Base-by-base conservation (phyloP, 2,113 vertebrate species). In the Saguinus midas region DNA sequence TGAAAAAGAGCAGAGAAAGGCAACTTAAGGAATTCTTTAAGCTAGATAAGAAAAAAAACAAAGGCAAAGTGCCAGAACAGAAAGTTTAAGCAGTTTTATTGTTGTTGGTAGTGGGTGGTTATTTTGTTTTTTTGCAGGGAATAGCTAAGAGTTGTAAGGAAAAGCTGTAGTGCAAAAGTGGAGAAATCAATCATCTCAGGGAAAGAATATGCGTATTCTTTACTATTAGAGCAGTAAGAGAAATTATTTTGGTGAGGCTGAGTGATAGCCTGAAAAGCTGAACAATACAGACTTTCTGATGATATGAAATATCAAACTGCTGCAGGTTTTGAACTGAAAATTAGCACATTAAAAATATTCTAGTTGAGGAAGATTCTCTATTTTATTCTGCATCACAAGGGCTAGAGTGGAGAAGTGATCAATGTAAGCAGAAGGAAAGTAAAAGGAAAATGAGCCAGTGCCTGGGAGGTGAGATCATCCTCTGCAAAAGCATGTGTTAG, bases 81-180 rank as follows among this genome's bases (percentile, higher is more conserved):
- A 78, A 92, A 70, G 21, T 87, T 83, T 88, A 55, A 87, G 14
- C 8, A 9, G 37, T 78, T 82, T 85, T 83, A 40, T 32, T 82
- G 25, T 68, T 87, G 20, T 12, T 75, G 3, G n/a, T 84, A 37
- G 55, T 29, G 57, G n/a, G 10, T 52, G 61, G 40, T 72, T 48
- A 29, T n/a, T 90, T 92, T 61, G 58, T 86, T 83, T 84, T 84
- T 87, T 72, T 50, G 55, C 29, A 81, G 18, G 64, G 93, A 96
- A 90, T 12, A 87, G 50, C 25, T 68, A 40, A 84, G 55, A 64
- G 35, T 57, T 92, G 87, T 70, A 64, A 70, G 35, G 43, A 86
- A 91, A 90, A 93, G 32, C 4, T 8, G 17, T 75, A 91, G 32
- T 61, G 16, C 50, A 72, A 68, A 80, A 75, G 50, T 32, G 21